Base-by-base conservation (phyloP, 2,888 invertebrate species). In the Eristalis tenax region DNA sequence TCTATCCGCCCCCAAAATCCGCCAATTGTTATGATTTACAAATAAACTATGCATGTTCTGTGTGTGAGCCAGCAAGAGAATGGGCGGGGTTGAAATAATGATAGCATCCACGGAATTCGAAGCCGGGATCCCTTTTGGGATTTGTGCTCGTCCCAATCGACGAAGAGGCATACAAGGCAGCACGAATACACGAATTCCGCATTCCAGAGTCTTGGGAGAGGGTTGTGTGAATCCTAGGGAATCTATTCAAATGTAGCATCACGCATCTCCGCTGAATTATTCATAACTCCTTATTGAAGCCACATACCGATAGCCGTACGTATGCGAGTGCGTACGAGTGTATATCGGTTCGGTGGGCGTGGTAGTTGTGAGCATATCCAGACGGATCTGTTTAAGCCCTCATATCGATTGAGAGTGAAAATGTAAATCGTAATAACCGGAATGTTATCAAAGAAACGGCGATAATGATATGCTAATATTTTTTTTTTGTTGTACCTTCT, bases 261-360 rank as follows among this genome's bases (percentile, higher is more conserved):
- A 86, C 86, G 86, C 86, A 86, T 86, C 83, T 83, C 70, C 66
- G 74, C 74, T 86, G 86, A 86, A 86, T 86, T 86, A 86, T 86
- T 86, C 86, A 86, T 86, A 86, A 70, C 73, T 69, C 40, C 79
- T 65, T 68, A 59, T 23, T 5, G 35, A 63, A 70, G 61, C 61
- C n/a, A n/a, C 18, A 18, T 50, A 50, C 1, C 2, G 18, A 50
- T 18, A 18, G 50, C 18, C 50, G 50, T 50, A 50, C 56, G 50
- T 50, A 18, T 8, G 50, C 50, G 18, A 18, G 32, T 32, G 13
- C 28, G 28, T 63, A 28, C 38, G 64, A 43, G 38, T 66, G 71
- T 80, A 65, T 59, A 75, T 13, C 18, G n/a, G 11, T 32, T 2
- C 43, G n/a, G 13, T 2, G 13, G 32, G 23, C 40, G 18, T 13